Evolutionary conservation across 2,888 invertebrate genomes (phyloP).

Genomic region (Coelopa pilipes): DNA sequence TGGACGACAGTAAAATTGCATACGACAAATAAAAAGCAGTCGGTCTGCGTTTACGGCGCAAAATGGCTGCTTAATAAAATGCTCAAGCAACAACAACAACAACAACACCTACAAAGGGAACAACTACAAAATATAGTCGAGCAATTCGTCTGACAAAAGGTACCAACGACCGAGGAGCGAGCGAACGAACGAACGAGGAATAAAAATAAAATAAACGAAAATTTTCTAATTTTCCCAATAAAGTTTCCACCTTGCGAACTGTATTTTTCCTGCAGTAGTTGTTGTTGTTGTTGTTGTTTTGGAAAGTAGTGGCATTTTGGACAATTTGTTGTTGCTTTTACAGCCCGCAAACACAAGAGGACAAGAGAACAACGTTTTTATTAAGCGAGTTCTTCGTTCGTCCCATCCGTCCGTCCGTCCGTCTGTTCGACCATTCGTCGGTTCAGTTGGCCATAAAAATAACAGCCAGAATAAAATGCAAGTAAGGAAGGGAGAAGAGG

Average conservation of each 20-base stretch:
- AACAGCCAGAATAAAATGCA: not conserved
- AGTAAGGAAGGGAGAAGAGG: too few relatives aligned
- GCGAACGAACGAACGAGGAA: too few relatives aligned
- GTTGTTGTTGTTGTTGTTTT: constrained; percentile 30
- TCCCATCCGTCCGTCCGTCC: too few relatives aligned
- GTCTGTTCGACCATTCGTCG: too few relatives aligned
- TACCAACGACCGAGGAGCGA: too few relatives aligned
- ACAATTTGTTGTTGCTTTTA: constrained; percentile 36
- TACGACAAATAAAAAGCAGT: too few relatives aligned
- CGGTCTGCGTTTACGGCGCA: not conserved
- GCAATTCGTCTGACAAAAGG: too few relatives aligned
- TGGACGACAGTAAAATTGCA: constrained; percentile 11
- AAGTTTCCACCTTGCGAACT: constrained; percentile 8
- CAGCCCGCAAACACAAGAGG: constrained; percentile 18
- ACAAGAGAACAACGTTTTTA: constrained; percentile 48
- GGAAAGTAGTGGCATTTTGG: constrained; percentile 32
- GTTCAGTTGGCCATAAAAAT: constrained; percentile 42
- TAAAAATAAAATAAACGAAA: constrained; percentile 12
- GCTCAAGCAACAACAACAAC: constrained; percentile 1
- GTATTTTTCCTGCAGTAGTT: constrained; percentile 19
- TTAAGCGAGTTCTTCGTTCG: constrained; percentile 55
- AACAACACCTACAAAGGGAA: constrained; percentile 6
- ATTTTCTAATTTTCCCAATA: constrained; percentile 32
- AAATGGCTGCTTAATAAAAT: constrained; percentile 24
- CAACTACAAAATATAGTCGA: not conserved